A percentile compares a stretch with the other conserved stretches of the same genome.
Evolutionary conservation across 2,113 vertebrate genomes (phyloP).

Genomic region (Tympanuchus pallidicinctus): DNA sequence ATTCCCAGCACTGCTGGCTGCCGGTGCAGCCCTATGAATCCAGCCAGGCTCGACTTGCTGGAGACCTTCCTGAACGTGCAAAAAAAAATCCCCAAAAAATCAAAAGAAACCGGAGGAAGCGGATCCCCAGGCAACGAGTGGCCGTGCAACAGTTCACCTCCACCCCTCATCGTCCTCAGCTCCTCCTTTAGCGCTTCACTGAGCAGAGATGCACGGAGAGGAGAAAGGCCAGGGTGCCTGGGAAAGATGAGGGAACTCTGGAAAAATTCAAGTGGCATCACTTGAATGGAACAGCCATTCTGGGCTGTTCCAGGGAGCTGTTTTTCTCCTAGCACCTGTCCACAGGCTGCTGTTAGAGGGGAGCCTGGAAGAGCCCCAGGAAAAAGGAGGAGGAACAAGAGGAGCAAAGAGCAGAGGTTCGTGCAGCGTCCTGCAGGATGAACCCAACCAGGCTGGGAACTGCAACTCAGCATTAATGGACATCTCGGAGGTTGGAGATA

Average conservation of each 20-base stretch:
- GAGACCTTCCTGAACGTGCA: constrained; percentile 5
- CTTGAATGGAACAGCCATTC: no score
- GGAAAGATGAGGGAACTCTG: neutral
- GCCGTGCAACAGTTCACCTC: neutral
- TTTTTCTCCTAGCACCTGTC: constrained; percentile 18
- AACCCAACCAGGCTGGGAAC: no score
- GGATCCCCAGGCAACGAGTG: neutral
- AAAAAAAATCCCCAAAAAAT: neutral
- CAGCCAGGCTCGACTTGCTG: neutral
- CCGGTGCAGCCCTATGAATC: neutral
- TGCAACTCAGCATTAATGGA: neutral
- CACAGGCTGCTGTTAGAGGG: neutral
- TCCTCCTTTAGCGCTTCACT: neutral
- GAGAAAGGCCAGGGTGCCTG: neutral
- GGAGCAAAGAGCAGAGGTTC: neutral
- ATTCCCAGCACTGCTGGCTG: neutral
- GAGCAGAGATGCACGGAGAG: neutral
- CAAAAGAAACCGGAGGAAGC: constrained; percentile 34
- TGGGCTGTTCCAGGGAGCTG: neutral
- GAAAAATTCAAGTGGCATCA: neutral
- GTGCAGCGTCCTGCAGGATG: neutral
- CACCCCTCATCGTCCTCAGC: neutral
- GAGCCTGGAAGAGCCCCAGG: neutral
- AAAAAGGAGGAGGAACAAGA: neutral
- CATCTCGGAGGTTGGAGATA: neutral